These are phyloP conservation scores for Plestiodon gilberti DNA, from an alignment of 2,113 vertebrate genomes.

Conservation along the genomic window DNA sequence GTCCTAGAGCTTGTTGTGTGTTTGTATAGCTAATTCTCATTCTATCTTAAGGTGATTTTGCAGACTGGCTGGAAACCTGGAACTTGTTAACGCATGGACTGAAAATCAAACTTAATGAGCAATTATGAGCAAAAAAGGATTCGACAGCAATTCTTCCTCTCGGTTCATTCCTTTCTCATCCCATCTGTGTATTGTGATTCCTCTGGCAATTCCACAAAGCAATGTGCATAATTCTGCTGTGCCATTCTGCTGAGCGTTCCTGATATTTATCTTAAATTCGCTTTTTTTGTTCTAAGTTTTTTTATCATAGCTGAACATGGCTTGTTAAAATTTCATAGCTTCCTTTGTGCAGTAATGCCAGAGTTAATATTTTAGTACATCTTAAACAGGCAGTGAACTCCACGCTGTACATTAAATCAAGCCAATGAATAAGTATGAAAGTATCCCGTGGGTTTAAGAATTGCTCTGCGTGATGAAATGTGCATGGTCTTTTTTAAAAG, in stretches of 20 bases:
- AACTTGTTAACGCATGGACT: constrained; percentile 14
- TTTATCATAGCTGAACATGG: neutral
- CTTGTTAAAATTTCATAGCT: constrained; percentile 26
- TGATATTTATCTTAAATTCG: constrained; percentile 33
- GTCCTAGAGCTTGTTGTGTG: neutral
- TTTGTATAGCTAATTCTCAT: constrained; percentile 1
- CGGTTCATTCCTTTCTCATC: constrained; percentile 9
- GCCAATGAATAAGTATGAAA: neutral
- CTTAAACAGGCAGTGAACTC: neutral
- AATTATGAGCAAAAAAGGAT: constrained; percentile 28
- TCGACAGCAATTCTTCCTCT: constrained; percentile 23
- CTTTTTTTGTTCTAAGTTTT: constrained; percentile 8
- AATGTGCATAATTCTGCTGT: neutral
- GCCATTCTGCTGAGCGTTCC: neutral
- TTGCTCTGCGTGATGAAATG: constrained; percentile 15
- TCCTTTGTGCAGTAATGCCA: neutral
- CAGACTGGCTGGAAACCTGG: neutral
- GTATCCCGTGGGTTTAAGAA: neutral
- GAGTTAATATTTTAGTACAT: constrained; percentile 30
- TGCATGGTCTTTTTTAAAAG: neutral
- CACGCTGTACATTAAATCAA: neutral
- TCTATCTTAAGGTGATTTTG: constrained; percentile 36
- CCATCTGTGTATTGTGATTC: constrained; percentile 3
- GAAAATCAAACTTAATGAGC: constrained; percentile 20
- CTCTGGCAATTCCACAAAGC: constrained; percentile 17